Base-by-base conservation (phyloP, 2,888 invertebrate species). In the Xylota segnis region DNA sequence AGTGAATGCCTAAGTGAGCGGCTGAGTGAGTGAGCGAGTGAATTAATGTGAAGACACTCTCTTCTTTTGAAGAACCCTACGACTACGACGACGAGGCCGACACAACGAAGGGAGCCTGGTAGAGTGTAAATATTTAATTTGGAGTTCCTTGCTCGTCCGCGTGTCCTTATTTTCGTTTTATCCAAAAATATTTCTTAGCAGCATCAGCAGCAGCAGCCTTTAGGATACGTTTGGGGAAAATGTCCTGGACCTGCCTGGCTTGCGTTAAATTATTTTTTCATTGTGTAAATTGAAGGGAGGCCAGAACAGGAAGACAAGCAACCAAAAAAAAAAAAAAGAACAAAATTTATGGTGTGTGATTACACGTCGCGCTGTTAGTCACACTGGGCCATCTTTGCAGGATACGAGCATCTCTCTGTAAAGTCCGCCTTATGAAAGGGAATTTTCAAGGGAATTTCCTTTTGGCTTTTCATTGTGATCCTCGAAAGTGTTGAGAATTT, bases 261-360 rank as follows among this genome's bases (percentile, higher is more conserved):
- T 86, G 82, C 65, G 86, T 86, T 71, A 82, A 82, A 86, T 86
- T 76, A 82, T 86, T 86, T 86, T 86, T 86, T 82, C 86, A 86
- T 86, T 86, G 81, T 81, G 71, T 66, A 76, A 82, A 86, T 81
- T 82, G 86, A 82, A 76, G 59, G 59, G 32, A 43, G 70, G 45
- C 59, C 34, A 50, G 56, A 29, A 37, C 18, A 56, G n/a, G 61
- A 65, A 68, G 43, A 23, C 23, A 23, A 23, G 23, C 23, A 63
- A 47, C 9, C 16, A n/a, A 58, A 66, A 29, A 52, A 63, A 47
- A n/a, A 32, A n/a, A 58, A 66, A 29, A 52, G 6, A 27, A 82
- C 43, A 47, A 71, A 82, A 86, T 86, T 82, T 82, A 86, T 82
- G 82, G 86, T 82, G 82, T 76, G 82, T 82, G 86, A 86, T 86